phyloP scores from a whole-genome alignment of 2,113 vertebrate genomes.

The Philantomba maxwellii region DNA sequence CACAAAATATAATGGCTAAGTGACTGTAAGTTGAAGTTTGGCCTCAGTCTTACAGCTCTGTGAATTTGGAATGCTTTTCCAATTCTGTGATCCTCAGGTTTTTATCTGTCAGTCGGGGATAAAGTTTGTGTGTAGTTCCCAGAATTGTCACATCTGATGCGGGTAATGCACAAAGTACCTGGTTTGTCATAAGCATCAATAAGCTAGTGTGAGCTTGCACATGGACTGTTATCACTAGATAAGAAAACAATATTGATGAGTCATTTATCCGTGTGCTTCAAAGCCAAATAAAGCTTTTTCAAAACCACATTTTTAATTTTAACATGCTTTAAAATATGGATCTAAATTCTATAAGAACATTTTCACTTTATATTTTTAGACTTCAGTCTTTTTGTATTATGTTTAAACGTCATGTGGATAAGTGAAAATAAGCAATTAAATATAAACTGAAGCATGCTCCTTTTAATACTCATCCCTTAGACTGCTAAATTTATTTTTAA shows the following conservation, averaged over 20 bases:
- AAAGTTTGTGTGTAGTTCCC: background rate
- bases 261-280: background rate
- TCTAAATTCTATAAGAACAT: background rate
- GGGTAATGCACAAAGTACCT: background rate
- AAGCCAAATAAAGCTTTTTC: background rate
- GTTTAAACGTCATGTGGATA: background rate
- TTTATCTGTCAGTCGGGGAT: background rate
- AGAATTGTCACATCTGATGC: background rate
- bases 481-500: background rate
- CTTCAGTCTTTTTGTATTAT: background rate
- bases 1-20: background rate
- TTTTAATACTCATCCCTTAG: background rate
- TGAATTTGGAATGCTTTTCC: background rate
- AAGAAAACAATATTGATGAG: background rate
- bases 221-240: background rate
- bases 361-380: background rate
- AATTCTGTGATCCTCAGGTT: background rate
- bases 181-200: background rate
- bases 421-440: background rate
- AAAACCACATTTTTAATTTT: background rate
- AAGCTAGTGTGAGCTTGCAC: background rate
- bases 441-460: background rate
- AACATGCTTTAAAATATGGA: background rate
- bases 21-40: background rate
- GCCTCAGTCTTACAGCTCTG: background rate